Evolutionary conservation across 2,113 vertebrate species (phyloP), one percentile per base, ranked within the genome.

Genomic region (Callocephalon fimbriatum): DNA sequence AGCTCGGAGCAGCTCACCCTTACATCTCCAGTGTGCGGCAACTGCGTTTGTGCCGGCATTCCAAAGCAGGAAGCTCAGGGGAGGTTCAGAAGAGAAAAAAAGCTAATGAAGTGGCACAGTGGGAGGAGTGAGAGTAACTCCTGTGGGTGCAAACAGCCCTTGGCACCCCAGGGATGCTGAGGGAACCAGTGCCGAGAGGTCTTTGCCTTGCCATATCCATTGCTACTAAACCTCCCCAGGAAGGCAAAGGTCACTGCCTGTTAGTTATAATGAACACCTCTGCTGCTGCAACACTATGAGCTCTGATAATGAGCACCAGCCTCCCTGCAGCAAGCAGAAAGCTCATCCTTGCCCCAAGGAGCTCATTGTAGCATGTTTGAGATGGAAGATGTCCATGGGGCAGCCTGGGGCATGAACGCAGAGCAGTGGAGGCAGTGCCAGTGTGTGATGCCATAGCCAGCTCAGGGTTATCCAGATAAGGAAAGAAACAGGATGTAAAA

Each of bases 391-490:
- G 18, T 5, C 35, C 38, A 15, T 0, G 0, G 31, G 26, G 9
- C 19, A 27, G 23, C 20, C 14, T 6, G 32, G 35, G n/a, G 7
- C 5, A 14, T 1, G 3, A 22, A 17, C 0, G 0, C 0, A 2
- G 66, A 26, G 40, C 42, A 2, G 3, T 8, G 21, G 61, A 13
- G 21, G 45, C 40, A n/a, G 16, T 9, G 67, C 22, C 4, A 2
- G 15, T 0, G 0, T 3, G 3, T 2, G 20, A 8, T 2, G 22
- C 18, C 17, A 47, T 48, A 51, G 65, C 32, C 32, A 47, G 35
- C 25, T 63, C 17, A 5, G 32, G 1, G 2, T 61, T 32, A 44
- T 3, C 32, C 21, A 16, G 7, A 6, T 23, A 38, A 25, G 19
- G 50, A 85, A 59, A 26, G 23, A 73, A 62, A 68, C 7, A 56